Base-by-base conservation (phyloP, 2,888 invertebrate species). In the Neria commutata region DNA sequence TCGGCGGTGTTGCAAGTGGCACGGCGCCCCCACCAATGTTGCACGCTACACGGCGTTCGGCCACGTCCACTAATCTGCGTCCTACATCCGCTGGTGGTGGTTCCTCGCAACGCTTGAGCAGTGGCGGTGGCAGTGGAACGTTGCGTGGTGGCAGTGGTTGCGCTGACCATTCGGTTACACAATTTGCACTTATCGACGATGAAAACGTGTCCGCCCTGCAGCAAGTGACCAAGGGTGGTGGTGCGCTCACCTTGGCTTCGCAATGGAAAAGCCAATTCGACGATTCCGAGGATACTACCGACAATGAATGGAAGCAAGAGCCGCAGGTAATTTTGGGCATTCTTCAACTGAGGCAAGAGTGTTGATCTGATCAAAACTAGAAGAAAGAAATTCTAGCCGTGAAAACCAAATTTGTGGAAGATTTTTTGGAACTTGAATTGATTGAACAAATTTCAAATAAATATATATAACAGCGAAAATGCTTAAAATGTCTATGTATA, bases 191-290 rank as follows among this genome's bases (percentile, higher is more conserved):
- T 61, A 94, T 94, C 79, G 95, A 95, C 76, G 95, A 95, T 76
- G 95, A 95, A 67, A 95, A 95, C 74, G 91, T 94, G 0, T 95
- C 94, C 3, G 91, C 91, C 0, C 78, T 91, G 65, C 94, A 94
- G 77, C 94, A 94, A 85, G 91, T 94, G 52, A 95, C 94, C 0
- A 88, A 91, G 76, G 92, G 94, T 16, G 91, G 93, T 34, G 94
- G 94, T 0, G 94, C 94, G 1, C 82, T 95, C 10, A 97, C 97
- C 0, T 83, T 97, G 16, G 95, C 94, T 1, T 95, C 95, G 17
- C 92, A 92, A 74, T 96, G 96, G 95, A 95, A 95, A 77, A 95
- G 95, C 0, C 95, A 96, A 78, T 96, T 96, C 78, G 95, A 95
- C 73, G 95, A 96, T 78, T 95, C 95, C 0, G 95, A 96, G 68